phyloP scores from a whole-genome alignment of 2,113 vertebrate species.

The Nothocercus nigrocapillus region DNA sequence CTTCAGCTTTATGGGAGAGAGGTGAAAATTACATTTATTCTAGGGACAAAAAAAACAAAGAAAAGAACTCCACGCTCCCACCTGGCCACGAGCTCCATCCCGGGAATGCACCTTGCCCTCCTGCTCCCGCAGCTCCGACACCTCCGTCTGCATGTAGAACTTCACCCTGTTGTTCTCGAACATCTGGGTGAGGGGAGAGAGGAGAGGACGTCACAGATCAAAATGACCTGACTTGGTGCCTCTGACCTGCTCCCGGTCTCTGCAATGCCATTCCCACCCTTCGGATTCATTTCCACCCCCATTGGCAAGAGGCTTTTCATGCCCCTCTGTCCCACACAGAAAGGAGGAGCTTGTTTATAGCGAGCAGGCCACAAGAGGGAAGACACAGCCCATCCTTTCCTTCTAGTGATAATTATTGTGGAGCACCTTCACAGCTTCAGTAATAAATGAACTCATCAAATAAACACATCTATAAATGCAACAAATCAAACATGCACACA shows the following conservation, averaged over 20 bases:
- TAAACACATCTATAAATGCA: background rate
- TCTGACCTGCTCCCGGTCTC: background rate
- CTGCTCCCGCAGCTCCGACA: constrained; percentile 92
- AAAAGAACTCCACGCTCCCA: background rate
- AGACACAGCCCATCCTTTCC: background rate
- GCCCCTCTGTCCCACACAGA: fast-evolving
- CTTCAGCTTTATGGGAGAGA: constrained; percentile 83
- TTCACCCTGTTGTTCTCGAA: constrained; percentile 95
- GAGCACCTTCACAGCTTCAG: background rate
- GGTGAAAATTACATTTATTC: background rate
- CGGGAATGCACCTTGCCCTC: constrained; percentile 90
- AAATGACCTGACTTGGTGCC: background rate
- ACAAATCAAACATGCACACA: background rate
- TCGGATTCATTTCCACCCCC: fast-evolving
- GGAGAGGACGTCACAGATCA: background rate
- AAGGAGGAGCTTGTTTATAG: background rate
- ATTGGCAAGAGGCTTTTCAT: fast-evolving
- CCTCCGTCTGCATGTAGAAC: constrained; percentile 99
- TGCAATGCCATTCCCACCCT: background rate
- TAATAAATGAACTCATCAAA: background rate
- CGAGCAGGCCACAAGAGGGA: fast-evolving
- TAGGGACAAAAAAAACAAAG: background rate
- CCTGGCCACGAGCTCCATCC: background rate
- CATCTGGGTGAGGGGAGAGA: constrained; percentile 79
- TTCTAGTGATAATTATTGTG: background rate